A percentile compares a stretch with the other conserved stretches of the same genome.
phyloP scores from a whole-genome alignment of 2,797 vertebrate species.

The Dendrocincla tyrannina region DNA sequence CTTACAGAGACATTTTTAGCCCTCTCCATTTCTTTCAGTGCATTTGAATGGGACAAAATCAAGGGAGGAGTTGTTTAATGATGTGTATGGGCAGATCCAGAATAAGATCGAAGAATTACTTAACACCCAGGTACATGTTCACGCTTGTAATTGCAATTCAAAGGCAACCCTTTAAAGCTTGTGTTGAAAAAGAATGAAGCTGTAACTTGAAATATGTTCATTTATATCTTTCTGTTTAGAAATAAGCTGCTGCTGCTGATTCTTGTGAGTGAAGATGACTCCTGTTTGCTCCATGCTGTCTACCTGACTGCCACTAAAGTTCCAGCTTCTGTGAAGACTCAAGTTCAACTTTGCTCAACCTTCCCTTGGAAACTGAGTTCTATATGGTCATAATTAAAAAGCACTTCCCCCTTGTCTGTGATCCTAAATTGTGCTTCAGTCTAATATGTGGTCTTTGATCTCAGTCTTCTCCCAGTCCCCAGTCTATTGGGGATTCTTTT shows the following conservation, averaged over 20 bases:
- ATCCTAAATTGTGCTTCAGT: constrained; percentile 5
- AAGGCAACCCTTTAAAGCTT: not conserved
- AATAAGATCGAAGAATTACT: constrained; percentile 81
- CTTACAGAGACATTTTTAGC: not conserved
- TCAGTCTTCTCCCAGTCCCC: not conserved
- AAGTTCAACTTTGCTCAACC: not conserved
- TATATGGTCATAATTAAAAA: constrained; percentile 61
- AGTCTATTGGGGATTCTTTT: not conserved
- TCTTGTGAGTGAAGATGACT: constrained; percentile 33
- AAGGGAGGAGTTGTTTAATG: constrained; percentile 86
- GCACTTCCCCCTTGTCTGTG: constrained; percentile 28
- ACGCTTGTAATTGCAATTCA: not conserved
- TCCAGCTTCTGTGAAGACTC: constrained; percentile 71
- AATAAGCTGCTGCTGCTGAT: not conserved
- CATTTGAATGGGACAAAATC: constrained; percentile 88
- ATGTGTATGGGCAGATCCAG: constrained; percentile 84
- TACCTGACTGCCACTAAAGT: constrained; percentile 42
- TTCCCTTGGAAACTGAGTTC: not conserved
- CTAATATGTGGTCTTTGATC: not conserved
- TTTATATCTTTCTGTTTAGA: not conserved
- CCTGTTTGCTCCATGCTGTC: constrained; percentile 10
- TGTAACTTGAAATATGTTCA: not conserved
- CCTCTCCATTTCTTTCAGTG: constrained; percentile 73
- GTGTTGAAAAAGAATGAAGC: not conserved
- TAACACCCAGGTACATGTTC: constrained; percentile 37